Conservation (phyloP, 2,113 vertebrate species). For the Cinclus mexicanus region DNA sequence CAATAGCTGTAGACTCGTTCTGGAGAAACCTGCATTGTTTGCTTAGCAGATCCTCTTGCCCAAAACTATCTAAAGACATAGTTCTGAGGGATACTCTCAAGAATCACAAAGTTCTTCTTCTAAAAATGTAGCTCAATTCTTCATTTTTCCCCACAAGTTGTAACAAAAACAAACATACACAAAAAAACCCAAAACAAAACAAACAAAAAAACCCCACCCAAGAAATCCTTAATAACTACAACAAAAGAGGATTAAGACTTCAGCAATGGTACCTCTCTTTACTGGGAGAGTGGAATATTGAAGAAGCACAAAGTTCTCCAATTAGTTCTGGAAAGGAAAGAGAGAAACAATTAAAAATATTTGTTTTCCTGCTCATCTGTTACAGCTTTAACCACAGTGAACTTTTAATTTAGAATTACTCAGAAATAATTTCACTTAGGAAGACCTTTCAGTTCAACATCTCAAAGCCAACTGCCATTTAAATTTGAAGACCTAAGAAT, state of each 20-base stretch:
- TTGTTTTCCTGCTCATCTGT: background rate
- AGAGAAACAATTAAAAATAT: background rate
- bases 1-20: background rate
- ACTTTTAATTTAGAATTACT: background rate
- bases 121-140: background rate
- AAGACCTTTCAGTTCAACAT: background rate
- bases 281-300: background rate
- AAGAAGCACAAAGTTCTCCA: background rate
- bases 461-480: background rate
- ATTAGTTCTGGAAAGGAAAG: background rate
- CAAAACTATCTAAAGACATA: background rate
- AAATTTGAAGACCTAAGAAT: background rate
- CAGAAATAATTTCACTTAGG: background rate
- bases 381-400: background rate
- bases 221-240: background rate
- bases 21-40: background rate
- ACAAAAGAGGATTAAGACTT: background rate
- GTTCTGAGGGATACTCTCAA: background rate
- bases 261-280: background rate
- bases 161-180: background rate
- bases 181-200: rapidly evolving
- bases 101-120: background rate
- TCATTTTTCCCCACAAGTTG: background rate
- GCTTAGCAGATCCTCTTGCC: background rate
- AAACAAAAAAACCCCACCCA: too few species aligned